Evolutionary conservation across 2,113 vertebrate genomes (phyloP), one percentile per base, ranked within the genome.

Genomic region (Pachycephala philippinensis): DNA sequence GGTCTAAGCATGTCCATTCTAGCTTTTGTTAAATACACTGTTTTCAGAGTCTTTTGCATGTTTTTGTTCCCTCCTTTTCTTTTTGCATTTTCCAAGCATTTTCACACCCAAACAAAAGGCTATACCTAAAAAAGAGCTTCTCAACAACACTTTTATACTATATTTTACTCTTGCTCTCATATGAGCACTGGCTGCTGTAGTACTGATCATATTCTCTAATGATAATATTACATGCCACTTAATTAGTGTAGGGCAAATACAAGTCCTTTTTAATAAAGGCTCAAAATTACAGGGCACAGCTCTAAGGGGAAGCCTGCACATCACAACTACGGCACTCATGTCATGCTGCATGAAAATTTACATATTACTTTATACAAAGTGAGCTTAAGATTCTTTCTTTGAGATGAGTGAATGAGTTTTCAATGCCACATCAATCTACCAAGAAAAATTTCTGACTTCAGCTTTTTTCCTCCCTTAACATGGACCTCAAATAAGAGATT

Each of bases 401-500:
- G 49, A 87, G 19, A 66, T 3, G 5, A 64, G 15, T 7, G 24
- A 79, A 71, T 35, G 42, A 35, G 54, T 61, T 95, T 27, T 72
- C 4, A 5, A n/a, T 21, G 35, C 13, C 50, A 68, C 5, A 27
- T 3, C n/a, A 56, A 71, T 52, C 12, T n/a, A n/a, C 16, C 28
- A 64, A 76, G 9, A 60, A 24, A 56, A 89, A 26, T 4, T 49
- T 44, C 57, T 69, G 52, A 72, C 47, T 79, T 91, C 44, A 42
- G 27, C 10, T 30, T 21, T 13, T 26, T 10, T 7, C 1, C 11
- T 19, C 8, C 11, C 3, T 4, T 6, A 33, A 28, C 1, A 6
- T 7, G 4, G 26, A 65, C 35, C 27, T 89, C 42, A 20, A 60
- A 60, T 42, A 77, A 57, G 44, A 75, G 3, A 39, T 15, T 56